Evolutionary conservation across 1,140 invertebrate species (phyloP).

Genomic region (Drosophila arizonae): DNA sequence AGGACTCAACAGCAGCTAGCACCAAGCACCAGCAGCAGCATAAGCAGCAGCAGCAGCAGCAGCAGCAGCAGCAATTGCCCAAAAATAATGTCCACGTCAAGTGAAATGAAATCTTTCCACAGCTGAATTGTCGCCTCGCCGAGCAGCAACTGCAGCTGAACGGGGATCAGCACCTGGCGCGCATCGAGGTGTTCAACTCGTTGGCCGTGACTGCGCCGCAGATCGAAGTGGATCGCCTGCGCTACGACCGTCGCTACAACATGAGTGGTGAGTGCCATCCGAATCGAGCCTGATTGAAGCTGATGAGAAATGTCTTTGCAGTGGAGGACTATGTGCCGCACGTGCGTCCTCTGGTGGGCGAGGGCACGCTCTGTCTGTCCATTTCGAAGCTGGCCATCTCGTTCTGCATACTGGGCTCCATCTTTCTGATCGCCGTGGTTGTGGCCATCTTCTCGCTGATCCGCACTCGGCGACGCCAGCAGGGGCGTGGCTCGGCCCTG

Average conservation of each 20-base stretch:
- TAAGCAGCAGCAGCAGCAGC: not conserved
- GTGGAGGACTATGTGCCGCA: constrained; percentile 76
- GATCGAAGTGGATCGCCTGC: constrained; percentile 86
- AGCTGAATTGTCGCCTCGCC: constrained; percentile 82
- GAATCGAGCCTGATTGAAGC: not conserved
- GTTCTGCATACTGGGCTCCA: constrained; percentile 87
- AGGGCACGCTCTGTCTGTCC: constrained; percentile 86
- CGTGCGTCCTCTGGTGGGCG: constrained; percentile 56
- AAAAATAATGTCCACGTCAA: constrained; percentile 28
- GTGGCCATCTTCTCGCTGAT: constrained; percentile 87
- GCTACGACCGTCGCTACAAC: constrained; percentile 77
- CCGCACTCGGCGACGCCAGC: constrained; percentile 83
- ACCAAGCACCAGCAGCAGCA: not conserved
- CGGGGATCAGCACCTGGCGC: constrained; percentile 84
- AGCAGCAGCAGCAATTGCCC: constrained; percentile 26
- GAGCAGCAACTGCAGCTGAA: constrained; percentile 56
- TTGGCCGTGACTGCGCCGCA: constrained; percentile 90
- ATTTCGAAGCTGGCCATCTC: constrained; percentile 88
- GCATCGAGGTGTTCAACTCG: constrained; percentile 90
- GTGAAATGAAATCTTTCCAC: constrained; percentile 21
- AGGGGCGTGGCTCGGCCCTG: constrained; percentile 40
- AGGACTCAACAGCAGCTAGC: not conserved
- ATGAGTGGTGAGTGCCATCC: constrained; percentile 72
- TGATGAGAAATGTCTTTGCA: constrained; percentile 31
- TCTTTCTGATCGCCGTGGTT: constrained; percentile 87